A percentile compares a stretch with the other conserved stretches of the same genome.
phyloP scores from a whole-genome alignment of 1,140 invertebrate species.

The Drosophila pallidifrons region DNA sequence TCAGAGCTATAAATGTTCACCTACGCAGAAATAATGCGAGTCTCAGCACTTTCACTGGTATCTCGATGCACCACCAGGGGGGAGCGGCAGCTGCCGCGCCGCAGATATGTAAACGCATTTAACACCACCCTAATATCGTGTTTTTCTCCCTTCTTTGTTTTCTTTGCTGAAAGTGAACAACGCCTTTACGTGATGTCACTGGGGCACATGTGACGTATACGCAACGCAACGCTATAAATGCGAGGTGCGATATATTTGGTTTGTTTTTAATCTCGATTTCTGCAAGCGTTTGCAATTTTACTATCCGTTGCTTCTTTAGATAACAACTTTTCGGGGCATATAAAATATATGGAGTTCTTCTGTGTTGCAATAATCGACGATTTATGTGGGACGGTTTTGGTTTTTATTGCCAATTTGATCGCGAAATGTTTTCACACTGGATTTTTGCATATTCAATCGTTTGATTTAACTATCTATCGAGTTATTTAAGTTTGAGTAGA shows the following conservation, averaged over 20 bases:
- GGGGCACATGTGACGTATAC: conserved; percentile 57
- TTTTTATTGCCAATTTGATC: conserved; percentile 72
- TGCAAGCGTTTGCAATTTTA: conserved; percentile 59
- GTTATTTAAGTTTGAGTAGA: conserved; percentile 37
- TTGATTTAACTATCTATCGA: conserved; percentile 19
- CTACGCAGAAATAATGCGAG: conserved; percentile 77
- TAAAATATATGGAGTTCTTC: conserved; percentile 43
- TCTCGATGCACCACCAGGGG: conserved; percentile 7
- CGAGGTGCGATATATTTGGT: not conserved
- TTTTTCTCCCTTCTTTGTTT: conserved; percentile 13
- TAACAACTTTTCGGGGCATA: conserved; percentile 34
- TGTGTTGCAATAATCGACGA: conserved; percentile 19
- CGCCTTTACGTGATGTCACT: not conserved
- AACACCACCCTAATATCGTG: conserved; percentile 50
- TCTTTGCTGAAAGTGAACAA: conserved; percentile 32
- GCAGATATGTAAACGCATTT: conserved; percentile 68
- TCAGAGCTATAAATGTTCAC: conserved; percentile 62
- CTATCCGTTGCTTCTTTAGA: conserved; percentile 39
- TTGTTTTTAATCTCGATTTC: conserved; percentile 39
- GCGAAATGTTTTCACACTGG: conserved; percentile 48
- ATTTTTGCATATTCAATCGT: conserved; percentile 17
- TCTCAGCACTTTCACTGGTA: conserved; percentile 69
- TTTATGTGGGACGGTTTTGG: conserved; percentile 47
- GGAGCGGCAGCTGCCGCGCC: conserved; percentile 50
- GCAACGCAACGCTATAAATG: conserved; percentile 42